Evolutionary conservation across 2,888 invertebrate species (phyloP).

Genomic region (Eumacrocentrus americanus): DNA sequence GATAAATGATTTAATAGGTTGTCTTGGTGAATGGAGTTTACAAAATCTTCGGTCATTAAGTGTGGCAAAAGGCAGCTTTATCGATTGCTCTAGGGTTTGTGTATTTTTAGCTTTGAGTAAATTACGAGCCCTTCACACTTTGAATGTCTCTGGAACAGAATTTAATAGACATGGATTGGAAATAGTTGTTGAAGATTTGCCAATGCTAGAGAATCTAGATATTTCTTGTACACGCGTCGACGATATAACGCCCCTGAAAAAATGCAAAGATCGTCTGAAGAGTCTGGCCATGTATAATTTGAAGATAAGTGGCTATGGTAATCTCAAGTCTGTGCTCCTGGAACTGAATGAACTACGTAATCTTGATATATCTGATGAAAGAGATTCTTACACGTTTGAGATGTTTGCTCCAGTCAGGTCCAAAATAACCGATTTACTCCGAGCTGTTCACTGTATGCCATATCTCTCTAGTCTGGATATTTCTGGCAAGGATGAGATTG

Average conservation of each 20-base stretch:
- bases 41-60: constrained; percentile 68
- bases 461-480: constrained; percentile 69
- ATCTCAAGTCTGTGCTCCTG: constrained; percentile 63
- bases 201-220: constrained; percentile 68
- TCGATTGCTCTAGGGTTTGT: constrained; percentile 66
- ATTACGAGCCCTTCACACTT: constrained; percentile 65
- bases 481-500: constrained; percentile 67
- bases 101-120: constrained; percentile 68
- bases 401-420: constrained; percentile 59
- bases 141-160: constrained; percentile 74
- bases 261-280: constrained; percentile 66
- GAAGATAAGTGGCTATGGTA: constrained; percentile 62
- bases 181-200: constrained; percentile 71
- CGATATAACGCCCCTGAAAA: constrained; percentile 67
- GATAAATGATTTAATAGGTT: constrained; percentile 69
- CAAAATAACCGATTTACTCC: constrained; percentile 62
- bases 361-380: constrained; percentile 67
- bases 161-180: constrained; percentile 71
- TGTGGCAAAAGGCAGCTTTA: constrained; percentile 69
- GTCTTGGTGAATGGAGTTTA: constrained; percentile 71
- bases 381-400: constrained; percentile 62
- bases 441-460: constrained; percentile 63
- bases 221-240: constrained; percentile 71
- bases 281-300: constrained; percentile 69
- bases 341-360: constrained; percentile 64